Evolutionary conservation across 1,140 invertebrate genomes (phyloP).

Genomic region (Caenorhabditis elegans): DNA sequence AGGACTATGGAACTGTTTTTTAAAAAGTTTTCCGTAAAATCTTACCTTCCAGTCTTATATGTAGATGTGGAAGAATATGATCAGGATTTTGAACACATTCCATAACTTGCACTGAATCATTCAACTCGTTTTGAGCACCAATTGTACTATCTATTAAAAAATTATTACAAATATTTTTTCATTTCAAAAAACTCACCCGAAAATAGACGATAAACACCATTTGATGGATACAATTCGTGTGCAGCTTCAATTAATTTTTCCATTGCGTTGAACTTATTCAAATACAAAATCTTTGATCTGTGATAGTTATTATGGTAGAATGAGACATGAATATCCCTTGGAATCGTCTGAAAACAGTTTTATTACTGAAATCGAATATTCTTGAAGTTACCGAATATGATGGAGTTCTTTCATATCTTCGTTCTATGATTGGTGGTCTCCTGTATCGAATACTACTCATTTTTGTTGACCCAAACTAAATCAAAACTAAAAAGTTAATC

Average conservation of each 20-base stretch:
- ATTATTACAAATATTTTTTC: too few relatives aligned
- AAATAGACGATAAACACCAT: background rate
- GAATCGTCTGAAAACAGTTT: background rate
- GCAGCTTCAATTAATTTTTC: background rate
- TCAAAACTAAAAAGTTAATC: too few relatives aligned
- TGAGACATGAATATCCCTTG: background rate
- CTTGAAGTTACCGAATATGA: background rate
- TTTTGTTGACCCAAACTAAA: background rate
- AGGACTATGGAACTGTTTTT: too few relatives aligned
- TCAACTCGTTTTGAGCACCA: background rate
- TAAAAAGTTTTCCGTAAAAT: too few relatives aligned
- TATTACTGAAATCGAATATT: too few relatives aligned
- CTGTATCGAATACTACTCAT: conserved; percentile 6
- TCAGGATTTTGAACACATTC: background rate
- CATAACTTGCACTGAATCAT: background rate
- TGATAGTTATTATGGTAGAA: background rate
- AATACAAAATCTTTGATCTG: background rate
- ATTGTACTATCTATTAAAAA: background rate
- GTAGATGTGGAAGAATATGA: background rate
- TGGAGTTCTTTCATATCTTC: background rate
- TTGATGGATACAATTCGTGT: background rate
- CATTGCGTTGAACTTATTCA: conserved; percentile 6
- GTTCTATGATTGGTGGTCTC: background rate
- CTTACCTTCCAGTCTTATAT: background rate
- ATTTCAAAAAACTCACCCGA: background rate